Percentiles rank a stretch among this genome's conserved stretches.
These are phyloP conservation scores for Lamproptera curius DNA, from an alignment of 2,888 invertebrate genomes.

Conservation along the genomic window DNA sequence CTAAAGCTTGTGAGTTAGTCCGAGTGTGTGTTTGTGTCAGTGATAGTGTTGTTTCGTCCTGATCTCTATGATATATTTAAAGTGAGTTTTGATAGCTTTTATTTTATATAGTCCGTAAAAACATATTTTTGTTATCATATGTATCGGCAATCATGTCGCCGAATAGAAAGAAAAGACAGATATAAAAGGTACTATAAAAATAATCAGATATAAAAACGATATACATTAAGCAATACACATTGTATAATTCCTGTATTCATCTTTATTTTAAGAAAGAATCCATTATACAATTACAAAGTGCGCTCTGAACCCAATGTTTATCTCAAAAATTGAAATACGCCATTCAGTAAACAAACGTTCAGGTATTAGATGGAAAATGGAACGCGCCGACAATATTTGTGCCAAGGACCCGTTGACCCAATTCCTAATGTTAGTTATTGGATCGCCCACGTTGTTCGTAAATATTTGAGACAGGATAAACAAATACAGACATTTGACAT, in stretches of 20 bases:
- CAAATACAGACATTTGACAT: too few relatives aligned
- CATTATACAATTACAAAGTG: too few relatives aligned
- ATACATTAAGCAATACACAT: too few relatives aligned
- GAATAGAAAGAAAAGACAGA: slow-evolving; percentile 1
- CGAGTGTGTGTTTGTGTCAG: slow-evolving; percentile 8
- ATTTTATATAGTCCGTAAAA: background rate
- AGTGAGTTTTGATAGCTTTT: too few relatives aligned
- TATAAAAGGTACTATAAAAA: slow-evolving; percentile 11
- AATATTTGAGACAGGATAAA: too few relatives aligned
- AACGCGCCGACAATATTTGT: slow-evolving; percentile 23
- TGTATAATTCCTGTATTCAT: too few relatives aligned
- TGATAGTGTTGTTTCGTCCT: background rate
- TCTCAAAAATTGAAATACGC: background rate
- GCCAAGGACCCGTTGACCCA: slow-evolving; percentile 61
- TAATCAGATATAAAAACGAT: too few relatives aligned
- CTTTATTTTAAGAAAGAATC: background rate
- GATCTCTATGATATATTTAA: too few relatives aligned
- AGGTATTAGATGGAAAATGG: slow-evolving; percentile 18
- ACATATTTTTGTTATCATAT: too few relatives aligned
- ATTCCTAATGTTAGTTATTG: slow-evolving; percentile 36
- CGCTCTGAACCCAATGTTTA: background rate
- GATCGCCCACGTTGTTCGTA: too few relatives aligned
- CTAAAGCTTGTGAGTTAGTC: slow-evolving; percentile 12
- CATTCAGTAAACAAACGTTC: slow-evolving; percentile 2
- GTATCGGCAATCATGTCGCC: too few relatives aligned